Evolutionary conservation across 2,797 vertebrate species (phyloP).

Genomic region (Hypotaenidia philippensis): DNA sequence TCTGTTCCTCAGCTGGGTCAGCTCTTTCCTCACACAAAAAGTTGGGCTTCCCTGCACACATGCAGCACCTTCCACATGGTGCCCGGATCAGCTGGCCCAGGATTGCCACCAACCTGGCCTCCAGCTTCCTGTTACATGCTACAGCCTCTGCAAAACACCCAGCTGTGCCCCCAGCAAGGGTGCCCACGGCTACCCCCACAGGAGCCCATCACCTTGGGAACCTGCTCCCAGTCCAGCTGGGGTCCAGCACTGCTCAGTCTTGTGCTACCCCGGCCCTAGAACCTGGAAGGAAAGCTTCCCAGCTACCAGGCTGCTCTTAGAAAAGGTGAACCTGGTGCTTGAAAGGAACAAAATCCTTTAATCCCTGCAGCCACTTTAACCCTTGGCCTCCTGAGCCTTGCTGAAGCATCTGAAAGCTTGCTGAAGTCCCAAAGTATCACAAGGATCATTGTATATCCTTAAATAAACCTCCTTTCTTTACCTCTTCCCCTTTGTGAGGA

Average conservation of each 20-base stretch:
- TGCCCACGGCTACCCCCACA: fast-evolving
- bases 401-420: constrained; percentile 20
- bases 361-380: constrained; percentile 63
- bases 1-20: neutral
- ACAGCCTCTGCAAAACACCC: neutral
- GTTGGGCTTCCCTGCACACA: neutral
- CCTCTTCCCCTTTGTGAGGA: constrained; percentile 41
- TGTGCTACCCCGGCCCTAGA: neutral
- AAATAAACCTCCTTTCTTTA: constrained; percentile 60
- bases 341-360: constrained; percentile 52
- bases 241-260: neutral
- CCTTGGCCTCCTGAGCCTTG: constrained; percentile 33
- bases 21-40: neutral
- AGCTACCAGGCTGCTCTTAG: neutral
- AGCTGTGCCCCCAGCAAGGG: neutral
- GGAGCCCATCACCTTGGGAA: neutral
- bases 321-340: neutral
- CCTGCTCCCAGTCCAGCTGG: neutral
- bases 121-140: neutral
- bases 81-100: too few relatives aligned
- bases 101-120: fast-evolving
- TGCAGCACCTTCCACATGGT: neutral
- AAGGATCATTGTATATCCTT: constrained; percentile 56
- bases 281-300: neutral
- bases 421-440: constrained; percentile 60